Conservation (phyloP, 2,797 vertebrate species). For the Periparus ater region DNA sequence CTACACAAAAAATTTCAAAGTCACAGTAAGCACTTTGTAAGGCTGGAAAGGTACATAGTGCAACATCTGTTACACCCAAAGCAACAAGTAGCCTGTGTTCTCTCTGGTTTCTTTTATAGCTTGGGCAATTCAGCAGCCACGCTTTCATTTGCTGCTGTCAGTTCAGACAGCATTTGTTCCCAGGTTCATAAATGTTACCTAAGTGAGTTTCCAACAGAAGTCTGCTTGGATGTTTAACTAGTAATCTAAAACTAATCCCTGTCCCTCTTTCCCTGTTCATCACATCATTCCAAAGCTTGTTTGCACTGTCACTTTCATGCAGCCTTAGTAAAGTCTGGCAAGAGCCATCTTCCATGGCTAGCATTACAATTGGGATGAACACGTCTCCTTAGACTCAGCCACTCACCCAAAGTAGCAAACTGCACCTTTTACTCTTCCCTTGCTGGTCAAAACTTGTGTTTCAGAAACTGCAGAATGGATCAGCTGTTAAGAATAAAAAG, state of each 20-base stretch:
- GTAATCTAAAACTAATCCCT: not conserved
- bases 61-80: not conserved
- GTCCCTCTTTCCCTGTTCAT: not conserved
- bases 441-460: not conserved
- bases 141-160: not conserved
- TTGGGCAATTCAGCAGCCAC: not conserved
- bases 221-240: not conserved
- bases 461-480: not conserved
- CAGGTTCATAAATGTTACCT: not conserved
- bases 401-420: not conserved
- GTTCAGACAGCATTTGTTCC: not conserved
- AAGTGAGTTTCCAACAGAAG: not conserved
- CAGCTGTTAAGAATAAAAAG: not conserved
- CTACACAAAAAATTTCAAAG: not conserved
- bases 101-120: not conserved
- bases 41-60: not conserved
- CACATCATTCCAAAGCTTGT: not conserved
- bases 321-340: not conserved
- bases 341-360: not conserved
- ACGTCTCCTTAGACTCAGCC: accelerated
- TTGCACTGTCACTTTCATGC: not conserved
- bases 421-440: not conserved
- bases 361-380: not conserved
- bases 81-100: not conserved
- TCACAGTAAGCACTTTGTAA: not conserved